Evolutionary conservation across 2,113 vertebrate genomes (phyloP).

Genomic region (Sturnira hondurensis): DNA sequence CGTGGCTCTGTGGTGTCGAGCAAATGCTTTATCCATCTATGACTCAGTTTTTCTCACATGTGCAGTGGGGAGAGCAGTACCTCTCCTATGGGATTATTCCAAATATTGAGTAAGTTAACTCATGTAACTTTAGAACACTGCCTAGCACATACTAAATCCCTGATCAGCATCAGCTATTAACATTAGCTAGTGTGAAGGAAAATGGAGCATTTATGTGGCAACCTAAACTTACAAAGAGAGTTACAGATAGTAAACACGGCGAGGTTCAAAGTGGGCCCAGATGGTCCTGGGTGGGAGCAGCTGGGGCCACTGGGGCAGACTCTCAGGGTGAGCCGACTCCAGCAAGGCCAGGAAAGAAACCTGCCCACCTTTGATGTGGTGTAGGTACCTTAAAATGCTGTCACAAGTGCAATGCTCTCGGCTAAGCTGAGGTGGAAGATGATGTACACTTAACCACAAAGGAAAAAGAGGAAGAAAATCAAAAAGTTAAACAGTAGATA

Average conservation of each 20-base stretch:
- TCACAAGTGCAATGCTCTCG: neutral
- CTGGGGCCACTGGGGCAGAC: neutral
- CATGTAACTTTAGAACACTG: neutral
- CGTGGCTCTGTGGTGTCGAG: neutral
- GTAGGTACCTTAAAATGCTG: neutral
- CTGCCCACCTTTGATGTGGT: constrained; percentile 53
- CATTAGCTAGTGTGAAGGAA: neutral
- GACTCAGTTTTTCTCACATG: neutral
- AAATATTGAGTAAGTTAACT: neutral
- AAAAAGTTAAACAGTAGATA: neutral
- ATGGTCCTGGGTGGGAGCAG: neutral
- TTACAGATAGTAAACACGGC: neutral
- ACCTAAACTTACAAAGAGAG: constrained; percentile 3
- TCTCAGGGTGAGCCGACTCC: neutral
- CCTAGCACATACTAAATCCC: neutral
- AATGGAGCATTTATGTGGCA: neutral
- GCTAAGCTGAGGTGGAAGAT: neutral
- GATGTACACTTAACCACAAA: neutral
- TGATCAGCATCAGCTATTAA: neutral
- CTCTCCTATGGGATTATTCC: neutral
- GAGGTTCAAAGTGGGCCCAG: neutral
- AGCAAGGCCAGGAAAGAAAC: neutral
- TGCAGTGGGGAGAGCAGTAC: neutral
- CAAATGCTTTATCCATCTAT: neutral
- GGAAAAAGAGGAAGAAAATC: neutral